Evolutionary conservation across 2,888 invertebrate species (phyloP).

Genomic region (Dynastes hyllus): DNA sequence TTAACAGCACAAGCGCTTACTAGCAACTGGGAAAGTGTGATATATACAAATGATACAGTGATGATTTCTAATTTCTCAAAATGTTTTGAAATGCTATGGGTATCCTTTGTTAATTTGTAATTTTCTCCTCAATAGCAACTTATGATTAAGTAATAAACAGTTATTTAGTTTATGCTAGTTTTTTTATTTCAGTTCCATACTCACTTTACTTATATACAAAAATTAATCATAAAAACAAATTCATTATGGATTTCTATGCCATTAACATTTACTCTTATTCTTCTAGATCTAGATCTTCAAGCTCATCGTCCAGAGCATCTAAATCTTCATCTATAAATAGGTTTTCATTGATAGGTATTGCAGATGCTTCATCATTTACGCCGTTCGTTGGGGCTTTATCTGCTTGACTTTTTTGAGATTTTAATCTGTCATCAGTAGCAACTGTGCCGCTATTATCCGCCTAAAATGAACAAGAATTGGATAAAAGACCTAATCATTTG

Average conservation of each 20-base stretch:
- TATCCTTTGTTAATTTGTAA: slow-evolving; percentile 25
- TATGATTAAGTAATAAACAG: slow-evolving; percentile 32
- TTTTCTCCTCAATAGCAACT: not conserved
- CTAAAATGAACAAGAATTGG: slow-evolving; percentile 64
- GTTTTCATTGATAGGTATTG: slow-evolving; percentile 92
- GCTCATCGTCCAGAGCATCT: slow-evolving; percentile 85
- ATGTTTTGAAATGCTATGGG: slow-evolving; percentile 65
- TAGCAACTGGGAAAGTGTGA: slow-evolving; percentile 63
- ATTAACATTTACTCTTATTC: slow-evolving; percentile 68
- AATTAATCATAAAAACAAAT: slow-evolving; percentile 39
- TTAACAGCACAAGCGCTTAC: slow-evolving; percentile 63
- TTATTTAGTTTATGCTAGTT: slow-evolving; percentile 19
- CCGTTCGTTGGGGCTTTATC: slow-evolving; percentile 59
- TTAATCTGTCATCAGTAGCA: slow-evolving; percentile 79
- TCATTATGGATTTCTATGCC: not conserved
- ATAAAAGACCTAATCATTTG: too few relatives aligned
- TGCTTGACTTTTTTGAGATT: slow-evolving; percentile 67
- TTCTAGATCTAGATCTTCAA: slow-evolving; percentile 85
- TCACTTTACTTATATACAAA: slow-evolving; percentile 48
- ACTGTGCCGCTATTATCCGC: slow-evolving; percentile 85
- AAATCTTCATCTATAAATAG: slow-evolving; percentile 92
- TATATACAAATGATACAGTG: slow-evolving; percentile 62
- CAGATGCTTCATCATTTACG: slow-evolving; percentile 71
- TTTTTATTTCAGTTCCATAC: slow-evolving; percentile 42
- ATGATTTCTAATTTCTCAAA: slow-evolving; percentile 61